phyloP scores from a whole-genome alignment of 2,797 vertebrate genomes.

The Enteromius argenteus region DNA sequence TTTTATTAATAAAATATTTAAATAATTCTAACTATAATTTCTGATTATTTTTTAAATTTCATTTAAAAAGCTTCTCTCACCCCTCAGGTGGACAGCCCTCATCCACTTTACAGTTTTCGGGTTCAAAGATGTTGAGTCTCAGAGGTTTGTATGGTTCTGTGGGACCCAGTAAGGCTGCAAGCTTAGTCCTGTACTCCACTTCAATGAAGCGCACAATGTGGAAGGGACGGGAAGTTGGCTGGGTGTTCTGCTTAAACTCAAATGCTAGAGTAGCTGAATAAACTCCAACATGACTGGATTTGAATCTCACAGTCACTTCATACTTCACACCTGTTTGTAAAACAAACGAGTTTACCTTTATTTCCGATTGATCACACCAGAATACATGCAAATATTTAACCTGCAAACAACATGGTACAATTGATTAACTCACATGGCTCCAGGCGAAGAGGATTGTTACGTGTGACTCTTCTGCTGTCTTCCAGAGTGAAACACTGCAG shows the following conservation, averaged over 20 bases:
- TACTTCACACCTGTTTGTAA: constrained; percentile 74
- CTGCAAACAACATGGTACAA: not conserved
- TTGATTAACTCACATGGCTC: constrained; percentile 34
- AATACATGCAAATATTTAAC: not conserved
- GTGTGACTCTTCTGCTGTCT: constrained; percentile 71
- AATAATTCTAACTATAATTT: not conserved
- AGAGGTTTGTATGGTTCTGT: constrained; percentile 66
- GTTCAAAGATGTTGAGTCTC: constrained; percentile 56
- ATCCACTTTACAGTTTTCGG: constrained; percentile 58
- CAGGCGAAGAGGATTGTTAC: constrained; percentile 57
- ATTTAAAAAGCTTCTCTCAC: not conserved
- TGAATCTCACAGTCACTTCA: constrained; percentile 77
- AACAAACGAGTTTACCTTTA: not conserved
- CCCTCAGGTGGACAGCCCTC: constrained; percentile 75
- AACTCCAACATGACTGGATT: constrained; percentile 76
- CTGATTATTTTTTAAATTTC: not conserved
- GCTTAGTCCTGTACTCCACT: constrained; percentile 69
- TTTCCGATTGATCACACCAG: not conserved
- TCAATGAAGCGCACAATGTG: constrained; percentile 84
- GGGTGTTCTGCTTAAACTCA: constrained; percentile 77
- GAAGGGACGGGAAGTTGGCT: constrained; percentile 69
- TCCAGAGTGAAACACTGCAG: constrained; percentile 70
- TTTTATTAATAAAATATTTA: not conserved
- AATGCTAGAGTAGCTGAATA: constrained; percentile 80
- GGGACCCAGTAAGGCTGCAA: constrained; percentile 79